Percentiles rank a stretch among this genome's conserved stretches.
phyloP scores from a whole-genome alignment of 2,888 invertebrate genomes.

The Lochmaea capreae region DNA sequence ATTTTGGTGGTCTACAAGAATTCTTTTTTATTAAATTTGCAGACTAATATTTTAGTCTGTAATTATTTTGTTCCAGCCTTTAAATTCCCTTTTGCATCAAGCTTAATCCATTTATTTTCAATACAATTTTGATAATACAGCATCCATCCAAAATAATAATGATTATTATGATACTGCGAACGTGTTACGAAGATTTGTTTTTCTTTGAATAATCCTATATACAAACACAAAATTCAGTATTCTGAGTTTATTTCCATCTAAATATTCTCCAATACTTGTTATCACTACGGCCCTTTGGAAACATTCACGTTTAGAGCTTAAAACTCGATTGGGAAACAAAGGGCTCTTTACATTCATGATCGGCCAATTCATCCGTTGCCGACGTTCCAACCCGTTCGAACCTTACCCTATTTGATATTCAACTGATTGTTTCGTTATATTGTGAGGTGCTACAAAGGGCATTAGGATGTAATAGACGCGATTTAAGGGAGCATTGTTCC shows the following conservation, averaged over 20 bases:
- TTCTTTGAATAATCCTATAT: background rate
- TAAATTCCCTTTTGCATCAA: too few species aligned
- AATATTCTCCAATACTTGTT: background rate
- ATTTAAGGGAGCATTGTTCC: slow-evolving; percentile 44
- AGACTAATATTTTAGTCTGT: too few species aligned
- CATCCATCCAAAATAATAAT: too few species aligned
- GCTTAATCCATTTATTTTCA: too few species aligned
- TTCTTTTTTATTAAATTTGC: too few species aligned
- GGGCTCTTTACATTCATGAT: slow-evolving; percentile 52
- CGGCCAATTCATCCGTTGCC: slow-evolving; percentile 49
- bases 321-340: slow-evolving; percentile 45
- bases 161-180: background rate
- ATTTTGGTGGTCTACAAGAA: too few species aligned
- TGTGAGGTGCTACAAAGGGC: slow-evolving; percentile 46
- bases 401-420: slow-evolving; percentile 51
- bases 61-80: too few species aligned
- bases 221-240: background rate
- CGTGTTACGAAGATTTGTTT: background rate
- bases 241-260: slow-evolving; percentile 6
- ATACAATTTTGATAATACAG: too few species aligned
- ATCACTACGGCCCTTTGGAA: slow-evolving; percentile 34
- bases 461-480: slow-evolving; percentile 49
- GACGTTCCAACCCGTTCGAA: slow-evolving; percentile 19
- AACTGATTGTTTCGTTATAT: slow-evolving; percentile 54
- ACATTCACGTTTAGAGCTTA: slow-evolving; percentile 38